Conservation (phyloP, 2,113 vertebrate species). For the Microcebus jonahi region DNA sequence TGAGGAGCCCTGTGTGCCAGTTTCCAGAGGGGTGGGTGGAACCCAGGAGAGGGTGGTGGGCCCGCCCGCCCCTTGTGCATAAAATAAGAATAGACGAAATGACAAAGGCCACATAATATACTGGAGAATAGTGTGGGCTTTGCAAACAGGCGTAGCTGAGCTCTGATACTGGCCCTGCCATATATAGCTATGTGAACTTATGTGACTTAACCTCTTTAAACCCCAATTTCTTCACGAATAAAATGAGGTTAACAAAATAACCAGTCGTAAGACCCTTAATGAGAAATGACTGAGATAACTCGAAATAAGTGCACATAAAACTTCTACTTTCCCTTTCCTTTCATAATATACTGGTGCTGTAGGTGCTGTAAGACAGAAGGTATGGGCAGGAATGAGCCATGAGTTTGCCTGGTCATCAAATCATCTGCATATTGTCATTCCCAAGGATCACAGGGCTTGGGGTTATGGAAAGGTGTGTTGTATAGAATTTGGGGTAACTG, state of each 20-base stretch:
- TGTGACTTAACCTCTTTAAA: not conserved
- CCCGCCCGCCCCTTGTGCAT: not conserved
- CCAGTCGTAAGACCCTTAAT: not conserved
- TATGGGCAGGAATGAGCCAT: fast-evolving
- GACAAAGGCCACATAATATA: not conserved
- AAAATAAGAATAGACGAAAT: not conserved
- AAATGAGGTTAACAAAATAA: not conserved
- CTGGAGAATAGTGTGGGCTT: not conserved
- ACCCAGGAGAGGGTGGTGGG: not conserved
- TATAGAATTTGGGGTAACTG: not conserved
- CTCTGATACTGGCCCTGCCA: not conserved
- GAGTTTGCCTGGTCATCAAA: not conserved
- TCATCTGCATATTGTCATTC: not conserved
- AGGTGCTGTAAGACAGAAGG: not conserved
- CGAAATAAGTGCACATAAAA: not conserved
- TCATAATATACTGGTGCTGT: fast-evolving
- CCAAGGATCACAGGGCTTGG: not conserved
- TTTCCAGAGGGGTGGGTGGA: not conserved
- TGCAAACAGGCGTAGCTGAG: not conserved
- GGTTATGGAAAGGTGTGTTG: not conserved
- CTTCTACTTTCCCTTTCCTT: not conserved
- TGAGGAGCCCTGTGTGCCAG: not conserved
- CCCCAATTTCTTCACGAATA: not conserved
- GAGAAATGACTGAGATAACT: not conserved
- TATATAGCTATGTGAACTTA: too few species aligned